A percentile compares a stretch with the other conserved stretches of the same genome.
These are phyloP conservation scores for Osmerus mordax DNA, from an alignment of 2,113 vertebrate species.

Conservation along the genomic window DNA sequence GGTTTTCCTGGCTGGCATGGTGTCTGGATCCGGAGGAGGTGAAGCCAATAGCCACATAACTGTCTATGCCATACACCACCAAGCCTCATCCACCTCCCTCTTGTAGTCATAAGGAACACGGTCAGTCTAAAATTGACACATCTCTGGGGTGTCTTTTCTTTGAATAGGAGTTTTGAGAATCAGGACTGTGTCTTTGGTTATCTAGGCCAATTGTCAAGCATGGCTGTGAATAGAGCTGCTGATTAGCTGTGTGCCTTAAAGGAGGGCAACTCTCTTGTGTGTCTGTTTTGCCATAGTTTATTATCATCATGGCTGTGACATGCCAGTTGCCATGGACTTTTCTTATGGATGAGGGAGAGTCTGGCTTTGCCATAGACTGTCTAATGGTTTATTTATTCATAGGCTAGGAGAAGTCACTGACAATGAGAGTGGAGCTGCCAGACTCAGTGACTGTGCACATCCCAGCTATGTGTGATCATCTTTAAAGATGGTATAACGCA, in stretches of 20 bases:
- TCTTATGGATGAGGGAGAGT: conserved; percentile 20
- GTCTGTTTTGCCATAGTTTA: conserved; percentile 61
- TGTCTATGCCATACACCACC: background rate
- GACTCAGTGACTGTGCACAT: too few relatives aligned
- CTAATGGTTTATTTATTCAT: conserved; percentile 26
- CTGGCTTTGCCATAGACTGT: conserved; percentile 12
- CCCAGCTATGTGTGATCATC: too few relatives aligned
- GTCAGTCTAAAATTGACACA: conserved; percentile 27
- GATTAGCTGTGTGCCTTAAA: conserved; percentile 62
- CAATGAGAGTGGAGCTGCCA: too few relatives aligned
- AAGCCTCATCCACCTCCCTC: conserved; percentile 4
- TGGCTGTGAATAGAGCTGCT: conserved; percentile 43
- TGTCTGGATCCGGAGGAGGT: background rate
- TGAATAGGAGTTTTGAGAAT: conserved; percentile 39
- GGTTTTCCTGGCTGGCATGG: conserved; percentile 23
- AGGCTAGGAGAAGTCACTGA: background rate
- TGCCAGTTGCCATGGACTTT: conserved; percentile 28
- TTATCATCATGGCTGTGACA: conserved; percentile 53
- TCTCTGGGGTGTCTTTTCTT: conserved; percentile 27
- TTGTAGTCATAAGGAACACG: conserved; percentile 27
- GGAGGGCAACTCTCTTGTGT: conserved; percentile 60
- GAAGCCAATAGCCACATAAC: background rate
- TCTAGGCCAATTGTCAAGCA: conserved; percentile 59
- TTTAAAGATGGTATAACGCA: too few relatives aligned
- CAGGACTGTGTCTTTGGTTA: conserved; percentile 52